These are phyloP conservation scores for Lepisosteus osseus DNA, from an alignment of 2,113 vertebrate species.

Conservation along the genomic window DNA sequence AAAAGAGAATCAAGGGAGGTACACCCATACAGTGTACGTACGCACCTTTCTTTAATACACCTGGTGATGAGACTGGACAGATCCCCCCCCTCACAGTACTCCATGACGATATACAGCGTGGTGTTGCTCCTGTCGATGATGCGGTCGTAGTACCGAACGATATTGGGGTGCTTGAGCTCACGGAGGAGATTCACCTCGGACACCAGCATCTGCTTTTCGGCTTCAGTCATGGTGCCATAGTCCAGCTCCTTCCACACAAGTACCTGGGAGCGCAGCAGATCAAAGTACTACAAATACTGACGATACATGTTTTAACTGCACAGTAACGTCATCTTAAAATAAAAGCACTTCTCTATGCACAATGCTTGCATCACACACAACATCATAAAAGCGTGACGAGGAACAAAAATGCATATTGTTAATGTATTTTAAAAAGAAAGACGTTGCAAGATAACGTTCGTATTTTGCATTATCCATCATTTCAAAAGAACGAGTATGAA, in stretches of 20 bases:
- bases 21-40: neutral
- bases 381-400: neutral
- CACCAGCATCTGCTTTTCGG: conserved; percentile 94
- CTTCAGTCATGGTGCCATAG: conserved; percentile 88
- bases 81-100: conserved; percentile 91
- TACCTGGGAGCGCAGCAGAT: conserved; percentile 55
- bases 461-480: no score
- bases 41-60: conserved; percentile 81
- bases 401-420: neutral
- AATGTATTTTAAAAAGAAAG: no score
- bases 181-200: conserved; percentile 93
- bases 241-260: conserved; percentile 96
- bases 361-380: neutral
- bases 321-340: no score
- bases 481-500: no score
- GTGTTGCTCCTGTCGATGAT: conserved; percentile 87
- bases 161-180: conserved; percentile 90
- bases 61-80: conserved; percentile 80
- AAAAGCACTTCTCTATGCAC: neutral
- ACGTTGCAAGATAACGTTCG: no score
- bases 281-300: neutral
- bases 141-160: conserved; percentile 89
- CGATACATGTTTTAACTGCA: no score
- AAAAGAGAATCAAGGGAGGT: no score
- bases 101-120: conserved; percentile 93